Evolutionary conservation across 1,140 invertebrate genomes (phyloP).

Genomic region (Cotesia chilonis): DNA sequence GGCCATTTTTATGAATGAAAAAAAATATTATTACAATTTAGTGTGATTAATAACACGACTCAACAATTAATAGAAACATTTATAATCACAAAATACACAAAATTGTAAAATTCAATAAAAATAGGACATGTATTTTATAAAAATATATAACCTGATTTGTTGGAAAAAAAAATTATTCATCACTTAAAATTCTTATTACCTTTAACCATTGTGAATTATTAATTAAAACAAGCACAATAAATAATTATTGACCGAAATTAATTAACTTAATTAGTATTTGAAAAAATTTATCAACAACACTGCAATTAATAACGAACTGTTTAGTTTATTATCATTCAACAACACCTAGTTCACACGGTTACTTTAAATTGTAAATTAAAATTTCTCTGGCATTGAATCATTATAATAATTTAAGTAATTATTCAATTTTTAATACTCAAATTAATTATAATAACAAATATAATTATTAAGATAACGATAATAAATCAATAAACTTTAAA

Average conservation of each 20-base stretch:
- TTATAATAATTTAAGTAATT: neutral
- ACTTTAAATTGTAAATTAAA: constrained; percentile 9
- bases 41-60: no score
- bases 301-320: no score
- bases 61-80: no score
- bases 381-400: neutral
- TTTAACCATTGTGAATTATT: constrained; percentile 8
- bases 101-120: no score
- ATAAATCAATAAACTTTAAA: constrained; percentile 1
- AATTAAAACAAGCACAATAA: no score
- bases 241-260: no score
- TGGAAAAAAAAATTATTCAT: neutral
- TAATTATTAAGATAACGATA: neutral
- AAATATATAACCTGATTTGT: constrained; percentile 3
- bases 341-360: neutral
- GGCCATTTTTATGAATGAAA: no score
- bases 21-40: no score
- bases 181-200: neutral
- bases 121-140: neutral
- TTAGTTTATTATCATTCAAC: neutral
- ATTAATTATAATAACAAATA: neutral
- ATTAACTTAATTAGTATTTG: no score
- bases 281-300: no score
- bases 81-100: no score
- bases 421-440: neutral